Base-by-base conservation (phyloP, 1,140 invertebrate species). In the Druon quercuslanigerum region DNA sequence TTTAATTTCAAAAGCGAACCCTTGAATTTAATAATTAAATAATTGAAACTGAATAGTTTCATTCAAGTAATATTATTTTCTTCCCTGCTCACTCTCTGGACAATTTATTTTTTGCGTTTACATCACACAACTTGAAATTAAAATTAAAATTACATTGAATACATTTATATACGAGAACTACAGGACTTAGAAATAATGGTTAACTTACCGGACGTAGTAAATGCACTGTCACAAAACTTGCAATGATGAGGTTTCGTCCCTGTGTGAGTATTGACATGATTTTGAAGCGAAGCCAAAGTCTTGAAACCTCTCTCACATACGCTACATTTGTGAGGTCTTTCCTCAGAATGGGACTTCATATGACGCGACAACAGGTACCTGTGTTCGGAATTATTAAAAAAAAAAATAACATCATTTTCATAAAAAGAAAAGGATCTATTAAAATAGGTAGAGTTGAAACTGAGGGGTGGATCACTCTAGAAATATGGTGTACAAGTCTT, bases 301-400 rank as follows among this genome's bases (percentile, higher is more conserved):
- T 99, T 99, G 87, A 99, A 99, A 8, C 97, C 97, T 70, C 97
- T 93, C 83, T 98, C 97, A 91, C 98, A 99, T 20, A 99, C 96
- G 66, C 94, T 95, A 89, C 97, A 99, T 87, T 98, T 98, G 88
- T 98, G 97, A 0, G 98, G 97, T 25, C 97, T 92, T 85, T 99
- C 98, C 86, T 98, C 97, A 0, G 97, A 98, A 91, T 99, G 98
- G 2, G 96, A 96, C 88, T 98, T 98, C 96, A 99, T 97, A 87
- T 99, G 98, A 0, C 98, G 93, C 0, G 97, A 95, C 6, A 99
- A 91, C 3, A 99, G 91, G 87, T 98, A 98, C 80, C 95, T 95
- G 75, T 95, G 75, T 46, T 46, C 8, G 40, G 9, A 46, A 8
- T 78, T 79, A 54, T 56, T 52, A 73, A 0, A 51, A 73, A 73